These are phyloP conservation scores for Galbula dea DNA, from an alignment of 2,113 vertebrate genomes.

Conservation along the genomic window DNA sequence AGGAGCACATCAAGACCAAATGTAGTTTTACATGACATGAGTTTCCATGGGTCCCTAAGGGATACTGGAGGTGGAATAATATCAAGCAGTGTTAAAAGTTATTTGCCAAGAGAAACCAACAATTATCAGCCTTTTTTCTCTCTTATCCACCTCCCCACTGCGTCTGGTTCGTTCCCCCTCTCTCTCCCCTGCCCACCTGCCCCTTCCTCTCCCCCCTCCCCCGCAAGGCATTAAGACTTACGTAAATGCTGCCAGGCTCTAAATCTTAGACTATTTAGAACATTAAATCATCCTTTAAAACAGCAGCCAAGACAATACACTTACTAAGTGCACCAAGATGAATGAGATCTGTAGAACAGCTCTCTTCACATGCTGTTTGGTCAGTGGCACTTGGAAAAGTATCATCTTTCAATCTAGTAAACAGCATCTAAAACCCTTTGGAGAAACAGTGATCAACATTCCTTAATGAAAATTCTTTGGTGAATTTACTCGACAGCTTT, in stretches of 20 bases:
- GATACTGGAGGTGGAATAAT: not conserved
- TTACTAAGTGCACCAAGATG: not conserved
- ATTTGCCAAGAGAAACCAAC: not conserved
- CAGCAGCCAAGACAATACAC: not conserved
- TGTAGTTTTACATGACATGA: not conserved
- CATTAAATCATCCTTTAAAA: not conserved
- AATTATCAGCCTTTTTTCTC: not conserved
- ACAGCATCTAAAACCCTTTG: not conserved
- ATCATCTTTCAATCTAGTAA: not conserved
- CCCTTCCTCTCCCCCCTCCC: rapidly evolving
- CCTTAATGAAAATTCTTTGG: not conserved
- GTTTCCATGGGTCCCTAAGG: not conserved
- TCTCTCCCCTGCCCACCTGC: no score
- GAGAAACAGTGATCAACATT: not conserved
- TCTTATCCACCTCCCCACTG: no score
- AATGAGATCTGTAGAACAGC: not conserved
- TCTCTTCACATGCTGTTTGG: not conserved
- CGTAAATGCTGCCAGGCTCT: not conserved
- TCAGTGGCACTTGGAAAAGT: not conserved
- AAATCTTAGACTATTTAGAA: not conserved
- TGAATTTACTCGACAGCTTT: not conserved
- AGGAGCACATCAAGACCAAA: not conserved
- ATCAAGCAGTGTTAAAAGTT: not conserved
- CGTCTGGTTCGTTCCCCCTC: no score
- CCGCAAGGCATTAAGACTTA: not conserved